Conservation (phyloP, 1,140 invertebrate species). For the Drosophila repleta region DNA sequence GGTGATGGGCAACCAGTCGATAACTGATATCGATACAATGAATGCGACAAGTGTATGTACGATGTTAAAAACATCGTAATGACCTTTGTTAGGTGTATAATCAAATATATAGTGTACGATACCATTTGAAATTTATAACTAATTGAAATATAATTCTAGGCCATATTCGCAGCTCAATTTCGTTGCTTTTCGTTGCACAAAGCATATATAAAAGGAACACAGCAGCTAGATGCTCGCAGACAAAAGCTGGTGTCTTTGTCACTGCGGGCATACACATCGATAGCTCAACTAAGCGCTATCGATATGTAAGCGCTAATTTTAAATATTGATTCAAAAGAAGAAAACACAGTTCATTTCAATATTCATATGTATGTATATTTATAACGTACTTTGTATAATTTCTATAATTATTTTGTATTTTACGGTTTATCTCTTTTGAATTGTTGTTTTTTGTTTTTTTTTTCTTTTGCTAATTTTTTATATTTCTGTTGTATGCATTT, state of each 20-base stretch:
- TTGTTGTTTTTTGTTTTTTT: slow-evolving; percentile 9
- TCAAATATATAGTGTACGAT: neutral
- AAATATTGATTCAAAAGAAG: neutral
- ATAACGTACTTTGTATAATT: slow-evolving; percentile 57
- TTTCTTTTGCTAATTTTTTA: slow-evolving; percentile 27
- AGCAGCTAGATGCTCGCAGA: neutral
- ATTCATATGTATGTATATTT: slow-evolving; percentile 53
- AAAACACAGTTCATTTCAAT: slow-evolving; percentile 21
- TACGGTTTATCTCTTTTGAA: slow-evolving; percentile 42
- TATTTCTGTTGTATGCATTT: slow-evolving; percentile 24
- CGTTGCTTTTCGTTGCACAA: no score
- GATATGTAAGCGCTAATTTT: neutral
- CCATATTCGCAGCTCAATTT: no score
- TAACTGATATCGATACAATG: slow-evolving; percentile 13
- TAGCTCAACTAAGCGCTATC: neutral
- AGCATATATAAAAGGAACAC: no score
- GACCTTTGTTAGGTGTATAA: no score
- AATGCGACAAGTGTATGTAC: neutral
- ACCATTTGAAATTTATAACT: neutral
- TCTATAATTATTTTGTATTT: slow-evolving; percentile 61
- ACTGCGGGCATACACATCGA: neutral
- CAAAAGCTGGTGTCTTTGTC: neutral
- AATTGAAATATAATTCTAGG: neutral
- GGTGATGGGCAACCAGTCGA: slow-evolving; percentile 5
- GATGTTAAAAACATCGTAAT: no score